Base-by-base conservation (phyloP, 1,140 invertebrate genomes). In the Lordiphosa mommai region DNA sequence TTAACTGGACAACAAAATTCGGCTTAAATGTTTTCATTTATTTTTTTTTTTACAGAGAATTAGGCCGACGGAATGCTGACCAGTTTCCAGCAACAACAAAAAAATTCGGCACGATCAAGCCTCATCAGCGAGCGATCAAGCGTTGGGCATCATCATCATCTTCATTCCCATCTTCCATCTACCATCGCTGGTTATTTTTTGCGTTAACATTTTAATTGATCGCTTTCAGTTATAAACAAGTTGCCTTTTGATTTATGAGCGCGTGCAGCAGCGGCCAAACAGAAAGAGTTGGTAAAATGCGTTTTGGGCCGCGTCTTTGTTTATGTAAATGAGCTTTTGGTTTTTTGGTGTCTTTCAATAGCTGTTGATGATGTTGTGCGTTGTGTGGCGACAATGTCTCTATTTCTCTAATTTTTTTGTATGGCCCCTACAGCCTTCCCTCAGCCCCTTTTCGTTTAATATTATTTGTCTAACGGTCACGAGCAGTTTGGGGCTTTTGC, bases 131-230 rank as follows among this genome's bases (percentile, higher is more conserved):
- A 70, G 32, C 74, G 68, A 67, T 72, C 67, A 72, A 40, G 20
- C 64, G 53, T 36, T 47, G 44, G 27, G 34, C 32, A 43, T 23
- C 63, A 51, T 61, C 68, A 46, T 79, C 73, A 72, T 77, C 69
- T 59, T 48, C 49, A 71, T 63, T 79, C 55, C 43, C 53, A 51
- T 61, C 65, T 64, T 74, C 46, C 16, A 30, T 29, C 27, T 9
- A 37, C 14, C 43, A 55, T 32, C 38, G 38, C 60, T 64, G 60
- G 44, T 48, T 51, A 56, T 80, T 72, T 79, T 80, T 80, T 80
- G 76, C 76, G 77, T 82, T 80, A 84, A 84, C 76, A 72, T 84
- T 84, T 80, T 80, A 80, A 80, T 80, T 80, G 76, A 84, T 84
- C 77, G 77, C 76, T 80, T 80, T 80, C 76, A 80, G 76, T 80